Evolutionary conservation across 2,797 vertebrate species (phyloP).

Genomic region (Microctenopoma lineatum): DNA sequence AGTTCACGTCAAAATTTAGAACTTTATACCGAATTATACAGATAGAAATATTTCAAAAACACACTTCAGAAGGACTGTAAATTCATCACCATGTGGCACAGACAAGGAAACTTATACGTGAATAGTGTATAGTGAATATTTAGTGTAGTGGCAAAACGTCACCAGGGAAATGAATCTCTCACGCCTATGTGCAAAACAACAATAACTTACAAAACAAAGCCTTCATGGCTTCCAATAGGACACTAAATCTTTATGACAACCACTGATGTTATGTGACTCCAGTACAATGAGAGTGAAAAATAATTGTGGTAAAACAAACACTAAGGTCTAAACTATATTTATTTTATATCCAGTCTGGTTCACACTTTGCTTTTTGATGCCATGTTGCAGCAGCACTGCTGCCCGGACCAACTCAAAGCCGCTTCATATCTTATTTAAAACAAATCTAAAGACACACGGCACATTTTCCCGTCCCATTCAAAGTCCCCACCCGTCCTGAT

Average conservation of each 20-base stretch:
- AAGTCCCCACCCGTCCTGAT: slow-evolving; percentile 56
- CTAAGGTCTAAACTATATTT: not conserved
- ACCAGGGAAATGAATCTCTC: not conserved
- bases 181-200: not conserved
- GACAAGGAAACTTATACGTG: not conserved
- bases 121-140: not conserved
- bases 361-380: slow-evolving; percentile 27
- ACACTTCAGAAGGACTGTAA: not conserved
- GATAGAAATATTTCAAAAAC: not conserved
- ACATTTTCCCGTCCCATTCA: slow-evolving; percentile 26
- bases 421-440: slow-evolving; percentile 4
- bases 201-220: not conserved
- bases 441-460: slow-evolving; percentile 4
- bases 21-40: too few relatives aligned
- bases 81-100: not conserved
- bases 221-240: not conserved
- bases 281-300: not conserved
- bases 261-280: not conserved
- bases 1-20: too few relatives aligned
- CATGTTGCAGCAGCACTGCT: slow-evolving; percentile 46
- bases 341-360: not conserved
- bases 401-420: slow-evolving; percentile 18
- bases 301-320: not conserved
- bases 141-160: not conserved
- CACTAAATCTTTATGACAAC: slow-evolving; percentile 2